Percentiles rank a stretch among this genome's conserved stretches.
These are phyloP conservation scores for Paraescarpia echinospica DNA, from an alignment of 1,140 invertebrate genomes.

Conservation along the genomic window DNA sequence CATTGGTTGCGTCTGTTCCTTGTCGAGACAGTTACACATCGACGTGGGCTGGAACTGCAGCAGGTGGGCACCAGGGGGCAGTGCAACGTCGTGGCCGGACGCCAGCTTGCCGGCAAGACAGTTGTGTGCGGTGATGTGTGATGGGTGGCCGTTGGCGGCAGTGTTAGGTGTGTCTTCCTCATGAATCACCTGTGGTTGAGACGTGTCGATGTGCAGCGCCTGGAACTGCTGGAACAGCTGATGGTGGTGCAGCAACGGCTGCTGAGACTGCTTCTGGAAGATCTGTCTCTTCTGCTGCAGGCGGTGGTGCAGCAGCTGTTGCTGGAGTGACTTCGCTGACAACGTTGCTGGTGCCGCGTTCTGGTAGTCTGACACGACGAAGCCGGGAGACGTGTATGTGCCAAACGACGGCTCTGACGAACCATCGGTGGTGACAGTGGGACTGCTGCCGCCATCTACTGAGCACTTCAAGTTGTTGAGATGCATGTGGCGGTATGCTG, in stretches of 20 bases:
- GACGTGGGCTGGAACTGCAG: not conserved
- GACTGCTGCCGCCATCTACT: constrained; percentile 35
- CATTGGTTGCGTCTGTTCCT: constrained; percentile 23
- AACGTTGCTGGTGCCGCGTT: constrained; percentile 24
- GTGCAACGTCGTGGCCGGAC: not conserved
- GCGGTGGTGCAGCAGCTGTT: constrained; percentile 75
- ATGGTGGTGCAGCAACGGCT: not conserved
- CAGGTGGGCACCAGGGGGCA: constrained; percentile 11
- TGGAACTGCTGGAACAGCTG: constrained; percentile 60
- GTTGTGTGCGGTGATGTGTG: not conserved
- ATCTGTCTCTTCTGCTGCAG: constrained; percentile 79
- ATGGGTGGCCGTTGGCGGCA: not conserved
- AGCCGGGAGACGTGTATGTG: not conserved
- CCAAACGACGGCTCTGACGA: constrained; percentile 8
- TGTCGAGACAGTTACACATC: constrained; percentile 13
- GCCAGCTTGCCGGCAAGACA: not conserved
- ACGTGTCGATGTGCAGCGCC: constrained; percentile 39
- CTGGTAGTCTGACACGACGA: not conserved
- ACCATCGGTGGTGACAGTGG: constrained; percentile 23
- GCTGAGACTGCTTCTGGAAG: constrained; percentile 64
- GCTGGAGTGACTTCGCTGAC: constrained; percentile 64
- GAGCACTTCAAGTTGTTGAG: constrained; percentile 52
- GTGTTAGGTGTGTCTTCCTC: not conserved
- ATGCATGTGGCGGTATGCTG: constrained; percentile 44
- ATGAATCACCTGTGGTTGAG: not conserved